Evolutionary conservation across 2,113 vertebrate species (phyloP).

Genomic region (Mystacornis crossleyi): DNA sequence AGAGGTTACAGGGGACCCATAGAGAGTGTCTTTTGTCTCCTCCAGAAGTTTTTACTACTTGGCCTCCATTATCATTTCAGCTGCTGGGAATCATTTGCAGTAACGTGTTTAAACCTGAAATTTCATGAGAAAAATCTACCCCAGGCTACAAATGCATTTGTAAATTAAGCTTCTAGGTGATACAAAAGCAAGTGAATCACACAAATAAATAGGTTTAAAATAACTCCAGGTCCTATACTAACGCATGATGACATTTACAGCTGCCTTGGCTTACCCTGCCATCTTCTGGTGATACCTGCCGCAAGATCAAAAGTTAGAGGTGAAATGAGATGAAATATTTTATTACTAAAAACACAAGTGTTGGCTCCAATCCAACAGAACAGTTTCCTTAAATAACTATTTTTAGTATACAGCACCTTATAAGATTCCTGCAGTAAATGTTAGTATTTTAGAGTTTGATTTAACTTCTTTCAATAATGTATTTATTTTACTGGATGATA

Average conservation of each 20-base stretch:
- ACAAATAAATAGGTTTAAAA: slow-evolving; percentile 55
- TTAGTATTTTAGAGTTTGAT: slow-evolving; percentile 1
- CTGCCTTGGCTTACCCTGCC: slow-evolving; percentile 72
- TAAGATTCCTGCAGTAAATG: not conserved
- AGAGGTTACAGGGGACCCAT: not conserved
- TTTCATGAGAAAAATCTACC: slow-evolving; percentile 30
- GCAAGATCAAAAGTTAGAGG: slow-evolving; percentile 63
- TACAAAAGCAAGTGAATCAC: slow-evolving; percentile 27
- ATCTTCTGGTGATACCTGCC: slow-evolving; percentile 69
- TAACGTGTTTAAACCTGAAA: not conserved
- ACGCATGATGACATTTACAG: slow-evolving; percentile 55
- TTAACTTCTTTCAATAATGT: not conserved
- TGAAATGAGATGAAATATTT: slow-evolving; percentile 55
- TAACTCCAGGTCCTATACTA: slow-evolving; percentile 30
- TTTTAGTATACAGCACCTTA: slow-evolving; percentile 13
- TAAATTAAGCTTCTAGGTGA: slow-evolving; percentile 38
- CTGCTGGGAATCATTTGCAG: slow-evolving; percentile 25
- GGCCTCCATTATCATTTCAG: not conserved
- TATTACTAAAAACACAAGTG: slow-evolving; percentile 36
- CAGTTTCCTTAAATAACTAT: slow-evolving; percentile 27
- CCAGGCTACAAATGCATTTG: not conserved
- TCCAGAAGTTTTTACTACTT: not conserved
- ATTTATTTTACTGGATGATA: slow-evolving; percentile 1
- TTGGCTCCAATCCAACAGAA: slow-evolving; percentile 39
- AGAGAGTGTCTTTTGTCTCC: not conserved